These are phyloP conservation scores for Nesidiocoris tenuis DNA, from an alignment of 2,888 invertebrate genomes.

Conservation along the genomic window DNA sequence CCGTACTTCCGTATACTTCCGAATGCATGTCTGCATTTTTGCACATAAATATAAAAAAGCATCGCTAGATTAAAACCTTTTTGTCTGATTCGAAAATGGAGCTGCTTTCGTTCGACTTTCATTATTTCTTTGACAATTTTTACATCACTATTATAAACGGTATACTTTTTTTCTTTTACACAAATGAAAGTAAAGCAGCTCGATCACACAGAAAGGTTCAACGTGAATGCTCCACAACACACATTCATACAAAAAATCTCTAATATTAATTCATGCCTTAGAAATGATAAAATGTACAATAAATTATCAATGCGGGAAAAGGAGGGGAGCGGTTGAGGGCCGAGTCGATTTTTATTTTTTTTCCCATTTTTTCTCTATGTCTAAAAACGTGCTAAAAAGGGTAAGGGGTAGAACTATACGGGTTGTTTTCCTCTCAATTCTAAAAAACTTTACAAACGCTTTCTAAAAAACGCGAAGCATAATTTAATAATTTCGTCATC, in stretches of 20 bases:
- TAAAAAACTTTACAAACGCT: slow-evolving; percentile 36
- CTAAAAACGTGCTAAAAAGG: slow-evolving; percentile 46
- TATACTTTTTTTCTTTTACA: slow-evolving; percentile 4
- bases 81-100: slow-evolving; percentile 33
- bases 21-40: slow-evolving; percentile 47
- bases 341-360: slow-evolving; percentile 46
- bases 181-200: neutral
- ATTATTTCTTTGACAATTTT: neutral
- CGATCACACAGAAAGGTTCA: slow-evolving; percentile 47
- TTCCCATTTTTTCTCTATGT: slow-evolving; percentile 41
- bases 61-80: slow-evolving; percentile 47
- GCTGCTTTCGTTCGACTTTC: neutral
- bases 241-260: slow-evolving; percentile 47
- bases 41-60: slow-evolving; percentile 48
- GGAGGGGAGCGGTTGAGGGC: slow-evolving; percentile 38
- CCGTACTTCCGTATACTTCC: slow-evolving; percentile 49
- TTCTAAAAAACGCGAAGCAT: slow-evolving; percentile 24
- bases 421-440: slow-evolving; percentile 33
- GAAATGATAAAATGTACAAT: slow-evolving; percentile 49
- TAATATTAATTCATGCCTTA: slow-evolving; percentile 48
- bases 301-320: slow-evolving; percentile 44
- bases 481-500: slow-evolving; percentile 18
- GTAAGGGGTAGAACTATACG: slow-evolving; percentile 38
- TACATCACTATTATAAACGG: neutral
- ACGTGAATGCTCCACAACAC: slow-evolving; percentile 46